Evolutionary conservation across 2,888 invertebrate species (phyloP).

Genomic region (Phytoseiulus persimilis): DNA sequence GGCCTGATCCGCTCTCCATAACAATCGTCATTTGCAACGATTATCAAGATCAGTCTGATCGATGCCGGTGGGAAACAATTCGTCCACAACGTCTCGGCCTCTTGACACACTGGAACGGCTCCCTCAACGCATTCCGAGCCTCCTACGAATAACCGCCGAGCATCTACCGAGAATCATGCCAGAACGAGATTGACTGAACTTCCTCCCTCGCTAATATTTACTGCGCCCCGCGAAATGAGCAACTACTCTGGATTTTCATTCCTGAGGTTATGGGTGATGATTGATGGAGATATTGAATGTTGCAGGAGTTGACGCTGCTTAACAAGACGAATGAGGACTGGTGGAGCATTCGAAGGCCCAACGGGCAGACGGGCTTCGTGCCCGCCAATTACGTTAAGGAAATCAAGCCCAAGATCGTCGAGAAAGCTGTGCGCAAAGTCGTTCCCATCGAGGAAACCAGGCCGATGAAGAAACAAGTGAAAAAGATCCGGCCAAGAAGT

Average conservation of each 20-base stretch:
- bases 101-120: too few relatives aligned
- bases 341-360: conserved; percentile 94
- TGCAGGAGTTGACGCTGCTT: conserved; percentile 70
- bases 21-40: background rate
- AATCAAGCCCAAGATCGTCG: conserved; percentile 66
- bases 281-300: background rate
- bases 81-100: too few relatives aligned
- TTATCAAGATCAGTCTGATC: too few relatives aligned
- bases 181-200: too few relatives aligned
- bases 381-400: conserved; percentile 93
- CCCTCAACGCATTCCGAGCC: too few relatives aligned
- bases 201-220: too few relatives aligned
- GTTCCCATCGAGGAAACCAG: conserved; percentile 64
- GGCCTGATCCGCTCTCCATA: background rate
- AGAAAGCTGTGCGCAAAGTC: conserved; percentile 60
- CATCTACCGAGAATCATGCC: too few relatives aligned
- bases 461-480: conserved; percentile 64
- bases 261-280: too few relatives aligned
- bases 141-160: too few relatives aligned
- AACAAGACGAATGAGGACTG: conserved; percentile 94
- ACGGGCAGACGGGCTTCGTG: conserved; percentile 88
- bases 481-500: conserved; percentile 59
- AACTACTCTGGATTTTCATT: too few relatives aligned
- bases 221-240: too few relatives aligned
- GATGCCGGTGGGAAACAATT: too few relatives aligned